phyloP scores from a whole-genome alignment of 2,888 invertebrate genomes.

The Cryptus viduatorius region DNA sequence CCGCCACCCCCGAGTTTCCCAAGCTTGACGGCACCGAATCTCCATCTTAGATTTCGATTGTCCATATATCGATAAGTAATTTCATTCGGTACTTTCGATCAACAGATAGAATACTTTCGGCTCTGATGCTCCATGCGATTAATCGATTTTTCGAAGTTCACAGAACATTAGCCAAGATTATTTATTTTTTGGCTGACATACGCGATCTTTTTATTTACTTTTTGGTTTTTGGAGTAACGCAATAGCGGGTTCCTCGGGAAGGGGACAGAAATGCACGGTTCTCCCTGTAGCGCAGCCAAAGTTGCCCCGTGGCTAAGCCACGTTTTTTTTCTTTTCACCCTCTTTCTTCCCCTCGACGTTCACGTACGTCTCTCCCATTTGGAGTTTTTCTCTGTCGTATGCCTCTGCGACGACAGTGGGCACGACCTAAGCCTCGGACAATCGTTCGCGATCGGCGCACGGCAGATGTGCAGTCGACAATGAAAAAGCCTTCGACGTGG shows the following conservation, averaged over 20 bases:
- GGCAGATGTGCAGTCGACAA: slow-evolving; percentile 85
- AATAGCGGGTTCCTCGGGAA: background rate
- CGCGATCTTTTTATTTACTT: slow-evolving; percentile 16
- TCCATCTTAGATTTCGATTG: background rate
- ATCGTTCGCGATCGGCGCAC: slow-evolving; percentile 81
- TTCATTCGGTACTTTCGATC: background rate
- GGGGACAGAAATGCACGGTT: slow-evolving; percentile 60
- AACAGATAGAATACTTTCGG: too few species aligned
- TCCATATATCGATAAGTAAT: background rate
- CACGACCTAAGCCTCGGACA: slow-evolving; percentile 82
- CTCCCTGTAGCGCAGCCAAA: slow-evolving; percentile 61
- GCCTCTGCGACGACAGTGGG: slow-evolving; percentile 55
- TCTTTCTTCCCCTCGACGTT: slow-evolving; percentile 69
- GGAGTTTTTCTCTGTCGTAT: slow-evolving; percentile 62
- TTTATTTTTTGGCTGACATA: background rate
- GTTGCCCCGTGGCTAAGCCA: slow-evolving; percentile 78
- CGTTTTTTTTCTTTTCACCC: slow-evolving; percentile 77
- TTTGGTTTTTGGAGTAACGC: slow-evolving; percentile 1
- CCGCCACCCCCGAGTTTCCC: slow-evolving; percentile 42
- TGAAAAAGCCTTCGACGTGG: slow-evolving; percentile 73
- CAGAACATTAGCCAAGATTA: background rate
- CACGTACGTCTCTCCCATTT: slow-evolving; percentile 53
- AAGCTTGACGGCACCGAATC: slow-evolving; percentile 1
- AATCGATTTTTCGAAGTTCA: background rate
- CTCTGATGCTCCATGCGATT: too few species aligned